A percentile compares a stretch with the other conserved stretches of the same genome.
These are phyloP conservation scores for Macrobrachium rosenbergii DNA, from an alignment of 1,140 invertebrate genomes.

Conservation along the genomic window DNA sequence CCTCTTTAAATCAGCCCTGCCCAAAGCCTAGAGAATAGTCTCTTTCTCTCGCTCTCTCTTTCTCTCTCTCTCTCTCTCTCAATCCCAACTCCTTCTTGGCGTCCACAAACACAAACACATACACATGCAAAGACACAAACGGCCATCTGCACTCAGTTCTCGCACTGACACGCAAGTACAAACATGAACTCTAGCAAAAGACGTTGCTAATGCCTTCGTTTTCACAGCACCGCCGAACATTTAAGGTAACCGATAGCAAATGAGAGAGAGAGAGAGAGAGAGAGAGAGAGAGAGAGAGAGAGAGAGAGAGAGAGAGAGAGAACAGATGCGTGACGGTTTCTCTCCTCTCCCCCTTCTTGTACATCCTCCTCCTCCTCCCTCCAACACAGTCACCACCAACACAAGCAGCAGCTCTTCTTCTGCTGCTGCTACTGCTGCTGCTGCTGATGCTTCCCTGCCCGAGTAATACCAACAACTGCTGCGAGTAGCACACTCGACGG, in stretches of 20 bases:
- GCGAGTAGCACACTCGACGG: too few relatives aligned
- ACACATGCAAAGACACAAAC: background rate
- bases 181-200: background rate
- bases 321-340: too few relatives aligned
- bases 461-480: too few relatives aligned
- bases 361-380: too few relatives aligned
- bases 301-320: too few relatives aligned
- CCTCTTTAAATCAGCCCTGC: too few relatives aligned
- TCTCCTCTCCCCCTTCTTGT: too few relatives aligned
- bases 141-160: background rate
- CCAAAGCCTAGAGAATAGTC: too few relatives aligned
- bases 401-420: too few relatives aligned
- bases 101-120: slow-evolving; percentile 21
- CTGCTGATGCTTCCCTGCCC: background rate
- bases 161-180: background rate
- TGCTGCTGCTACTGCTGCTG: background rate
- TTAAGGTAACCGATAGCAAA: background rate
- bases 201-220: background rate
- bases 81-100: background rate
- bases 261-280: background rate
- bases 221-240: background rate
- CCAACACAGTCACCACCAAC: too few relatives aligned
- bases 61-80: background rate
- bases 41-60: slow-evolving; percentile 8
- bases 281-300: too few relatives aligned